Base-by-base conservation (phyloP, 2,797 vertebrate species). In the Cyprinodon diabolis region DNA sequence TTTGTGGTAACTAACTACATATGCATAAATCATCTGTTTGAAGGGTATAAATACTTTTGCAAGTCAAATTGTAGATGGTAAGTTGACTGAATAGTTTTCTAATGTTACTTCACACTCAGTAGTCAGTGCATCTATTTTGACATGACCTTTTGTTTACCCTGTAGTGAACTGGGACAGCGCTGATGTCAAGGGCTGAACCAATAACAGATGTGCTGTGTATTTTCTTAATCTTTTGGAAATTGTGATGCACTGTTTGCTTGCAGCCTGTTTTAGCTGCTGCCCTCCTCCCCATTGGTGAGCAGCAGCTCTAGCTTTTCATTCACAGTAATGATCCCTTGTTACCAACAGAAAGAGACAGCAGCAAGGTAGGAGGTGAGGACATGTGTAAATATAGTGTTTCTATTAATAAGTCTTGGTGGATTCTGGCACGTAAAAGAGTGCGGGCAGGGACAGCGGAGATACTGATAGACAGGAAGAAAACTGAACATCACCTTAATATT, bases 341-440 rank as follows among this genome's bases (percentile, higher is more conserved):
- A 76, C 48, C 68, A 72, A 54, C 79, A 62, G 71, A 83, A 77
- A 69, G 69, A 76, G 68, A 74, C 57, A 35, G 68, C 79, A 58
- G 60, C 47, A 23, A 84, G 78, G 80, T 88, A 70, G 77, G 82
- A 81, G 71, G 80, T 68, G 55, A 35, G 51, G 68, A 62, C 71
- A 55, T 56, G 77, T 72, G 65, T 83, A 91, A 89, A 90, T 82
- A 90, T 86, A 91, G 84, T 78, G 37, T 8, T 4, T 70, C 88
- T 90, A 90, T 81, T 89, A 88, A 90, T 92, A 87, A 63, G 49
- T 9, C 77, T 68, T 77, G 40, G 81, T 82, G 75, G 78, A 82
- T 80, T 71, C 68, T n/a, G 75, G 86, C 72, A 69, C 23, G 19
- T 60, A 68, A 78, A 82, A 76, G 72, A 49, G 67, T 17, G n/a